These are phyloP conservation scores for Cirrhinus molitorella DNA, from an alignment of 2,797 vertebrate genomes.

Conservation along the genomic window DNA sequence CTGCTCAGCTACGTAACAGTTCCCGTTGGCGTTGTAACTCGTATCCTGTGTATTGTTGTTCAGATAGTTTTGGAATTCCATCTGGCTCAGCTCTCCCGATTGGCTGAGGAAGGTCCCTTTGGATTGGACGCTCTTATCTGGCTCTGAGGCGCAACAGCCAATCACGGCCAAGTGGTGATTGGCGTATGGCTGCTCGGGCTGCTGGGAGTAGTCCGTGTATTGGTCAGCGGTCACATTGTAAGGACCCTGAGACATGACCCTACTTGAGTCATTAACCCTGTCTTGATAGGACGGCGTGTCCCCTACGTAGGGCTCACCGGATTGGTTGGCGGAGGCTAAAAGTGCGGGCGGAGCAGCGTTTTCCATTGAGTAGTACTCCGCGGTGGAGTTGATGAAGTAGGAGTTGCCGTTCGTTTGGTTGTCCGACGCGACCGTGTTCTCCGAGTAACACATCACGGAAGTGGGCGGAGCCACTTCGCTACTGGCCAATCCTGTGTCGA, in stretches of 20 bases:
- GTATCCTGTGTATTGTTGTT: constrained; percentile 87
- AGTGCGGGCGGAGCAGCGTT: constrained; percentile 80
- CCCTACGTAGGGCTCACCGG: constrained; percentile 79
- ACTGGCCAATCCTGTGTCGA: constrained; percentile 78
- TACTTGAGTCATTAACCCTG: constrained; percentile 81
- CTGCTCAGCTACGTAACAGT: constrained; percentile 80
- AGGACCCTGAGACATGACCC: constrained; percentile 82
- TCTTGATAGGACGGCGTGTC: constrained; percentile 81
- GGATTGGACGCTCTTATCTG: constrained; percentile 79
- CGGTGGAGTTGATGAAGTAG: constrained; percentile 87
- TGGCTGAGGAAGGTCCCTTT: constrained; percentile 83
- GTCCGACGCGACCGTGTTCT: constrained; percentile 83
- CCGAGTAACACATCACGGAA: constrained; percentile 90
- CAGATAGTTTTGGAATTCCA: constrained; percentile 92
- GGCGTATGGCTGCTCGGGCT: constrained; percentile 81
- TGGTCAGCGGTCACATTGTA: constrained; percentile 87
- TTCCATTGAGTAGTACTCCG: constrained; percentile 94
- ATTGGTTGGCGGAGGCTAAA: constrained; percentile 74
- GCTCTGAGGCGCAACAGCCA: constrained; percentile 86
- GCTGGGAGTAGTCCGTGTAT: constrained; percentile 84
- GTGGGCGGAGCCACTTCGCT: constrained; percentile 86
- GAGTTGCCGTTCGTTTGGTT: constrained; percentile 87
- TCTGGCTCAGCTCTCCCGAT: constrained; percentile 79
- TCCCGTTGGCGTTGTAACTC: constrained; percentile 84
- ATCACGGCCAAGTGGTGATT: constrained; percentile 84